A percentile compares a stretch with the other conserved stretches of the same genome.
These are phyloP conservation scores for Matsumurasca onukii DNA, from an alignment of 1,140 invertebrate genomes.

Conservation along the genomic window DNA sequence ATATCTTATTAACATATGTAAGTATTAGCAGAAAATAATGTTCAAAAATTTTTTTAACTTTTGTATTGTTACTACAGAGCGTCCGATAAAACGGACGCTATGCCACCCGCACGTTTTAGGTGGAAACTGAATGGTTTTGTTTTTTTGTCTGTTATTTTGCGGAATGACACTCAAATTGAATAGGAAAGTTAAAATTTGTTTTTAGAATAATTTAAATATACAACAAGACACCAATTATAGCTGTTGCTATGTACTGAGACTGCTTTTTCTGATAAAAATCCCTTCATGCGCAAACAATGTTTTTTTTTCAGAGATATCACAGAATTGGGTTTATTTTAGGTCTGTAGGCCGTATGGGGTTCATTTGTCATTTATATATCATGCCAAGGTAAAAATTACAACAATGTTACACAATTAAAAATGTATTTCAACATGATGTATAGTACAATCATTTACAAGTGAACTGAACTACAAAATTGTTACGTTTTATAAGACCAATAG, in stretches of 20 bases:
- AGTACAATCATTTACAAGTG: not conserved
- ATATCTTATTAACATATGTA: not conserved
- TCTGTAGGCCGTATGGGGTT: not conserved
- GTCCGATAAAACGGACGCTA: conserved; percentile 13
- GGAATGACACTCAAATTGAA: not conserved
- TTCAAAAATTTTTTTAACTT: not conserved
- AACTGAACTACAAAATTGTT: not conserved
- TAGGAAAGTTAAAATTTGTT: not conserved
- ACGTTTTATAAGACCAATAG: not conserved
- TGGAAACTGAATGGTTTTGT: not conserved
- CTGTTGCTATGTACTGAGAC: not conserved
- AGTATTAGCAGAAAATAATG: not conserved
- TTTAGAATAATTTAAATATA: not conserved
- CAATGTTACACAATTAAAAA: not conserved
- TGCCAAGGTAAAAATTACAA: not conserved
- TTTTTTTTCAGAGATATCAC: not conserved
- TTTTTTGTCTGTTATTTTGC: not conserved
- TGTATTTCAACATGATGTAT: not conserved
- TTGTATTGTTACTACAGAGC: not conserved
- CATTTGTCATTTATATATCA: not conserved
- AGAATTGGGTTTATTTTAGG: not conserved
- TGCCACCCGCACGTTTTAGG: not conserved
- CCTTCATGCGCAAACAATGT: not conserved
- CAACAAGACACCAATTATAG: not conserved
- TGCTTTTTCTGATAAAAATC: not conserved